Base-by-base conservation (phyloP, 2,888 invertebrate species). In the Tachina fera region DNA sequence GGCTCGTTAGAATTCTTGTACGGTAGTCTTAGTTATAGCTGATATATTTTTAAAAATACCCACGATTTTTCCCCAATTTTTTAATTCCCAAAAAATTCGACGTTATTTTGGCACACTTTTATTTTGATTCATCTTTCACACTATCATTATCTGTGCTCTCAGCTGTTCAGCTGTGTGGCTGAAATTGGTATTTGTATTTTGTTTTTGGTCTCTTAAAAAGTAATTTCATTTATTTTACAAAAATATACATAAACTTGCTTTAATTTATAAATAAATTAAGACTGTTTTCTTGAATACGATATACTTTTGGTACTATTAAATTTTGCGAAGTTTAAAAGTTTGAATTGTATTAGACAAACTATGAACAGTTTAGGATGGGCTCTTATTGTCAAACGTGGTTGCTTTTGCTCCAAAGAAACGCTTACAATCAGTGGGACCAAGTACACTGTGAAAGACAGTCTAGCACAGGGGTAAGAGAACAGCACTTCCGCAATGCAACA, bases 381-480 rank as follows among this genome's bases (percentile, higher is more conserved):
- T 90, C 93, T 96, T 87, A 95, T 96, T 88, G 93, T 96, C 88
- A 95, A 95, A 93, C 95, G 95, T 94, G 96, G 96, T 47, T 97
- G 97, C 91, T 94, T 96, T 60, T 97, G 97, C 93, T 94, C 95
- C 47, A 95, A 95, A 90, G 96, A 97, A 92, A 94, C 94, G 9
- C 92, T 97, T 43, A 93, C 93, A 75, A 94, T 97, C 71, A 96
- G 96, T 91, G 95, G 95, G 49, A 94, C 94, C 84, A 95, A 95
- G 90, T 97, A 96, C 90, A 94, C 93, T 70, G 93, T 97, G 10
- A 93, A 94, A 76, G 96, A 96, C 89, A 94, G 95, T 89, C 93
- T 97, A 65, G 97, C 96, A 71, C 96, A 96, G 93, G 97, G 97
- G 96, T 93, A 91, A 89, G 88, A 79, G 16, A 43, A 90, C 88